Percentiles rank a stretch among this genome's conserved stretches.
These are phyloP conservation scores for Bucco capensis DNA, from an alignment of 2,113 vertebrate species.

Conservation along the genomic window DNA sequence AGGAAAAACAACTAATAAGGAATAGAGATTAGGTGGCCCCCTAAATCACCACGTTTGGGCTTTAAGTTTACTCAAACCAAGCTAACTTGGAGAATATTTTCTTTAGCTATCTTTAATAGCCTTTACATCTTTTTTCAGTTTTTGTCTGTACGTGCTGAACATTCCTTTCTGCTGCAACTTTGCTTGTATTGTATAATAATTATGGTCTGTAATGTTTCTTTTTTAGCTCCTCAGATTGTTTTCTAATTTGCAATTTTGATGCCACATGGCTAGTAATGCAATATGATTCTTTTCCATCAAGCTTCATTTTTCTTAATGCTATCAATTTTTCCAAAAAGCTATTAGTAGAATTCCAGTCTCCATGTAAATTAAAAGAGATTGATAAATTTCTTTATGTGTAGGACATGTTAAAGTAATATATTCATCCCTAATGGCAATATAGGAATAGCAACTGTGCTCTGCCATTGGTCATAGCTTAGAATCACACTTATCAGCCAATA, in stretches of 20 bases:
- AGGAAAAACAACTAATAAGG: not conserved
- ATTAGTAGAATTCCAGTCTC: not conserved
- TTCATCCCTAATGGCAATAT: not conserved
- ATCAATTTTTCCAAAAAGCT: conserved; percentile 38
- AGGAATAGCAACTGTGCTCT: not conserved
- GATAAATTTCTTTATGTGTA: not conserved
- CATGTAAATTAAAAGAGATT: not conserved
- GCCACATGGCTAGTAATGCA: not conserved
- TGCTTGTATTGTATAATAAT: not conserved
- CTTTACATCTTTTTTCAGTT: not conserved
- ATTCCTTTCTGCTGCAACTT: not conserved
- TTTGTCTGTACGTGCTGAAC: not conserved
- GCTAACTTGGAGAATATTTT: not conserved
- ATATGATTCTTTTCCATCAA: not conserved
- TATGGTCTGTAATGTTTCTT: not conserved
- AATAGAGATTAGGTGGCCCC: not conserved
- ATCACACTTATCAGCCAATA: not conserved
- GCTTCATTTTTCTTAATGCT: not conserved
- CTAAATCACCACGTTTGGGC: not conserved
- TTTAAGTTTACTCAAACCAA: not conserved
- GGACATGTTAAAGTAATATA: not conserved
- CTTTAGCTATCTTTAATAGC: not conserved
- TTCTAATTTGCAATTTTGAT: not conserved
- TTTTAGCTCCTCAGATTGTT: conserved; percentile 3
- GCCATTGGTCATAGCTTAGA: not conserved